A percentile compares a stretch with the other conserved stretches of the same genome.
phyloP scores from a whole-genome alignment of 2,113 vertebrate genomes.

The Camelus bactrianus region DNA sequence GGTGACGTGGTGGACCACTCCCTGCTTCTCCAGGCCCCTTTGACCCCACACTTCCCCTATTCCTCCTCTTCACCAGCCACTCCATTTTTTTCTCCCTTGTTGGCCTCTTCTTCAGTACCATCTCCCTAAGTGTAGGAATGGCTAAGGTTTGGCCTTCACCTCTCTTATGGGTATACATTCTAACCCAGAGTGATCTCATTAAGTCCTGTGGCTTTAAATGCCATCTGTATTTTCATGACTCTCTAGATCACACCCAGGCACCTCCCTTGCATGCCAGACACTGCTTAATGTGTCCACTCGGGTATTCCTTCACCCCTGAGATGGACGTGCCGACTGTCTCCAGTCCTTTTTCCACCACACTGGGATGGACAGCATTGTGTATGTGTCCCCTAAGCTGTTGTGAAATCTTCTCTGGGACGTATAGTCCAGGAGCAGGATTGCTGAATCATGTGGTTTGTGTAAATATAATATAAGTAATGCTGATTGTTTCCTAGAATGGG shows the following conservation, averaged over 20 bases:
- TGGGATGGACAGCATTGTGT: not conserved
- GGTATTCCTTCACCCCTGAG: not conserved
- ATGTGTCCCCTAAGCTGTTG: not conserved
- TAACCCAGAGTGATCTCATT: not conserved
- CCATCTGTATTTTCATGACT: not conserved
- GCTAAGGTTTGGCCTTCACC: not conserved
- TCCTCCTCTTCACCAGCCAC: not conserved
- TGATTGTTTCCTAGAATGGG: not conserved
- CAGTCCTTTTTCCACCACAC: not conserved
- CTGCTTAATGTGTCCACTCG: not conserved
- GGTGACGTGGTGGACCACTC: not conserved
- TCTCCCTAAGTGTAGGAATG: not conserved
- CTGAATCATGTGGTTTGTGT: not conserved
- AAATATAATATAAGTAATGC: not conserved
- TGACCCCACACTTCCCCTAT: fast-evolving
- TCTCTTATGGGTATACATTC: not conserved
- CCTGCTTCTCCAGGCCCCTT: not conserved
- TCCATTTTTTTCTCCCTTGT: not conserved
- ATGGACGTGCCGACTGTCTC: no score
- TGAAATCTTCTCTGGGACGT: not conserved
- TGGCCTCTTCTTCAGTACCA: not conserved
- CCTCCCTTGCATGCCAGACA: not conserved
- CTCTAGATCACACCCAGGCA: not conserved
- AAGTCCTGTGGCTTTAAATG: not conserved
- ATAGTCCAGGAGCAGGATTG: not conserved